Conservation (phyloP, 2,888 invertebrate genomes). For the Drosophila formosana region DNA sequence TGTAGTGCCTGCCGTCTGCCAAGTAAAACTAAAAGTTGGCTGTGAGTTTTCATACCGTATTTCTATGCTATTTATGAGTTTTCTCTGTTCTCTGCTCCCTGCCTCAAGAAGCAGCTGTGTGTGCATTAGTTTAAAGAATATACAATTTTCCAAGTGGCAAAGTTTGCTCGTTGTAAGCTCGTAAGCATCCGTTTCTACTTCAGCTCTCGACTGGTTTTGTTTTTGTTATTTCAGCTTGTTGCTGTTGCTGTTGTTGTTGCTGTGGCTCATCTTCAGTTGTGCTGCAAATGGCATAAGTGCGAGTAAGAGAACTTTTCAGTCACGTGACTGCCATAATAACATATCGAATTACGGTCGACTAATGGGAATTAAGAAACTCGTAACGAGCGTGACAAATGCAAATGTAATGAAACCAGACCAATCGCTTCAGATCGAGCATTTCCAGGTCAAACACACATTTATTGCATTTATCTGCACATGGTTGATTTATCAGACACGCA, state of each 20-base stretch:
- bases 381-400: conserved; percentile 77
- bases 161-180: conserved; percentile 58
- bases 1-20: conserved; percentile 37
- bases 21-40: conserved; percentile 54
- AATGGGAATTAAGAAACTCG: conserved; percentile 66
- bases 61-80: conserved; percentile 44
- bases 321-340: conserved; percentile 68
- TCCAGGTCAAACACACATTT: neutral
- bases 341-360: conserved; percentile 69
- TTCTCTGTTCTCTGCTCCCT: conserved; percentile 4
- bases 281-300: conserved; percentile 37
- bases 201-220: conserved; percentile 9
- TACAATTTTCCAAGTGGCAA: conserved; percentile 55
- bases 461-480: conserved; percentile 21
- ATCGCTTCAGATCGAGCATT: conserved; percentile 1
- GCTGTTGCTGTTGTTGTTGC: conserved; percentile 10
- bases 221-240: neutral
- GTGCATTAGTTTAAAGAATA: conserved; percentile 49
- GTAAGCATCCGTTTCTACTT: conserved; percentile 50
- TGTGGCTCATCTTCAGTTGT: conserved; percentile 25
- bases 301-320: conserved; percentile 40
- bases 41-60: conserved; percentile 29
- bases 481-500: conserved; percentile 31
- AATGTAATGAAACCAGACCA: conserved; percentile 41
- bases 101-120: conserved; percentile 17